A percentile compares a stretch with the other conserved stretches of the same genome.
phyloP scores from a whole-genome alignment of 1,140 invertebrate genomes.

The Copidosoma floridanum region DNA sequence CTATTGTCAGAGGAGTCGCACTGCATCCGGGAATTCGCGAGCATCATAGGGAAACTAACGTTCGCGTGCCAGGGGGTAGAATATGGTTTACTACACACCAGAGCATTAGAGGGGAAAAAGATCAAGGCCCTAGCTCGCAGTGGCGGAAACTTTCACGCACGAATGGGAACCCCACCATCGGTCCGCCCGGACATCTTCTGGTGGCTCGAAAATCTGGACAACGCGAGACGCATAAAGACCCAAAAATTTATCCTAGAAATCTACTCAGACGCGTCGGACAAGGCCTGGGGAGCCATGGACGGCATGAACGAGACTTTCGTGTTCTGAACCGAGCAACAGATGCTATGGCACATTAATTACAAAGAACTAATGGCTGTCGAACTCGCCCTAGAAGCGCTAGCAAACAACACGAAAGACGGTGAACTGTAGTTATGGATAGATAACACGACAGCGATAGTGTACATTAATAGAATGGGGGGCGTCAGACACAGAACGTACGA shows the following conservation, averaged over 20 bases:
- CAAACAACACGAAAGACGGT: constrained; percentile 21
- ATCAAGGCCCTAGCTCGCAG: background rate
- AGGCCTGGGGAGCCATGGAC: constrained; percentile 19
- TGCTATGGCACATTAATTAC: constrained; percentile 40
- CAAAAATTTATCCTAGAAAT: constrained; percentile 2
- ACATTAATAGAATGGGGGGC: constrained; percentile 33
- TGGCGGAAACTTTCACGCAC: constrained; percentile 12
- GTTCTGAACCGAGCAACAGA: constrained; percentile 9
- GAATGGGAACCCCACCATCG: constrained; percentile 14
- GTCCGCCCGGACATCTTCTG: background rate
- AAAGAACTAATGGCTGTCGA: constrained; percentile 28
- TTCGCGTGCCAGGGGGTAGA: background rate
- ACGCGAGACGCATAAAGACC: constrained; percentile 10
- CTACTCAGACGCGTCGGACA: constrained; percentile 20
- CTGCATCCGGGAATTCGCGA: background rate
- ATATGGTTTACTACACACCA: background rate
- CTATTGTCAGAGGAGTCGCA: no score
- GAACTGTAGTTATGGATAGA: constrained; percentile 32
- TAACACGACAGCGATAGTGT: constrained; percentile 34
- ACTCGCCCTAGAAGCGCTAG: constrained; percentile 1
- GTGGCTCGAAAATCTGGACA: background rate
- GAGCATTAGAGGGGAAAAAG: background rate
- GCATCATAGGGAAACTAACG: background rate
- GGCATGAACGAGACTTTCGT: constrained; percentile 2
- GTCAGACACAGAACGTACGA: constrained; percentile 16